Evolutionary conservation across 2,888 invertebrate species (phyloP).

Genomic region (Acanthosepion lycidas): DNA sequence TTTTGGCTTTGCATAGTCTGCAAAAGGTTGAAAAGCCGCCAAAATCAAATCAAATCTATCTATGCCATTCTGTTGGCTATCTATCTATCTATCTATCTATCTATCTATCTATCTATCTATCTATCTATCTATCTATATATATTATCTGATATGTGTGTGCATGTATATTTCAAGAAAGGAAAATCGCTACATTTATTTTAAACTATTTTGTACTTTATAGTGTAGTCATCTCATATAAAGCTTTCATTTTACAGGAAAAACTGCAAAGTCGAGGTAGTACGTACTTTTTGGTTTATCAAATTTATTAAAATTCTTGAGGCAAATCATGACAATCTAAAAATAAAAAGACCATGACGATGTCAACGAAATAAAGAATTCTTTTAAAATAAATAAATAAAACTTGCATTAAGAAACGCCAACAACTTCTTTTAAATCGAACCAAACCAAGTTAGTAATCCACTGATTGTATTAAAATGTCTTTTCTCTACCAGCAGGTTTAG

Average conservation of each 20-base stretch:
- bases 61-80: no score
- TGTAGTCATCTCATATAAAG: neutral
- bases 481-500: neutral
- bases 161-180: no score
- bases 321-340: neutral
- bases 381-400: neutral
- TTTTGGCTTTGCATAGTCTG: no score
- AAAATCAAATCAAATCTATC: no score
- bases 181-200: neutral
- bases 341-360: neutral
- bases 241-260: neutral
- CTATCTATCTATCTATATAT: neutral
- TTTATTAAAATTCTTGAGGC: neutral
- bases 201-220: neutral
- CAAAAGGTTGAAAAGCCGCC: no score
- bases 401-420: neutral
- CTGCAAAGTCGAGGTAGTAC: neutral
- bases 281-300: neutral
- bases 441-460: neutral
- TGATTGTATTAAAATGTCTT: neutral
- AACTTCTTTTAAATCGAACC: neutral
- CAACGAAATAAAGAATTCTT: neutral
- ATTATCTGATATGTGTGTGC: neutral
- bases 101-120: neutral
- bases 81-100: neutral